Evolutionary conservation across 2,797 vertebrate genomes (phyloP).

Genomic region (Chrysocyon brachyurus): DNA sequence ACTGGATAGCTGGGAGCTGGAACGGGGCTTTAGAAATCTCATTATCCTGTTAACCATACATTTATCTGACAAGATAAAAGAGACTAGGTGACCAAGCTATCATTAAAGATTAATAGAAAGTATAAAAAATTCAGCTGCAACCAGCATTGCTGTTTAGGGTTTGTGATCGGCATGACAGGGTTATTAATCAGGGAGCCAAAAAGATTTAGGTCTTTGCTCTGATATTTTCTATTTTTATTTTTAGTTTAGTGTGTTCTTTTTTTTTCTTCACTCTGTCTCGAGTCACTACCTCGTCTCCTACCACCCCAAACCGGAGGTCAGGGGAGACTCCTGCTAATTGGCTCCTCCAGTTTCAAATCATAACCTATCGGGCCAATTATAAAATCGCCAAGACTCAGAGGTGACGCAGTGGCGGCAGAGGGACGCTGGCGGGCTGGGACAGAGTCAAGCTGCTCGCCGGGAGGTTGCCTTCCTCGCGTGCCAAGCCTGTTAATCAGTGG

Average conservation of each 20-base stretch:
- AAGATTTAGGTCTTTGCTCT: slow-evolving; percentile 92
- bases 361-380: slow-evolving; percentile 92
- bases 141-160: slow-evolving; percentile 94
- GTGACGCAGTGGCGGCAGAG: slow-evolving; percentile 18
- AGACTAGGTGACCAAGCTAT: slow-evolving; percentile 91
- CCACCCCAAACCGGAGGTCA: slow-evolving; percentile 89
- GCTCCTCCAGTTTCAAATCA: slow-evolving; percentile 91
- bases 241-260: background rate
- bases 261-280: slow-evolving; percentile 78
- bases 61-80: slow-evolving; percentile 97
- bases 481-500: slow-evolving; percentile 90
- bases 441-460: slow-evolving; percentile 81
- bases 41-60: slow-evolving; percentile 97
- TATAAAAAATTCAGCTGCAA: slow-evolving; percentile 93
- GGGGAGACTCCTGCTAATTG: slow-evolving; percentile 92
- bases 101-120: slow-evolving; percentile 97
- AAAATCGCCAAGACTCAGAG: slow-evolving; percentile 87
- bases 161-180: slow-evolving; percentile 94
- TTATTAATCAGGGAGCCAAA: slow-evolving; percentile 95
- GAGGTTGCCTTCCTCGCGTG: slow-evolving; percentile 68
- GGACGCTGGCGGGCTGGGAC: slow-evolving; percentile 25
- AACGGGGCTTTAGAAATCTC: slow-evolving; percentile 92
- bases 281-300: slow-evolving; percentile 89
- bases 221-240: slow-evolving; percentile 83
- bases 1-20: slow-evolving; percentile 84